phyloP scores from a whole-genome alignment of 2,113 vertebrate genomes.

The Syngnathus floridae region DNA sequence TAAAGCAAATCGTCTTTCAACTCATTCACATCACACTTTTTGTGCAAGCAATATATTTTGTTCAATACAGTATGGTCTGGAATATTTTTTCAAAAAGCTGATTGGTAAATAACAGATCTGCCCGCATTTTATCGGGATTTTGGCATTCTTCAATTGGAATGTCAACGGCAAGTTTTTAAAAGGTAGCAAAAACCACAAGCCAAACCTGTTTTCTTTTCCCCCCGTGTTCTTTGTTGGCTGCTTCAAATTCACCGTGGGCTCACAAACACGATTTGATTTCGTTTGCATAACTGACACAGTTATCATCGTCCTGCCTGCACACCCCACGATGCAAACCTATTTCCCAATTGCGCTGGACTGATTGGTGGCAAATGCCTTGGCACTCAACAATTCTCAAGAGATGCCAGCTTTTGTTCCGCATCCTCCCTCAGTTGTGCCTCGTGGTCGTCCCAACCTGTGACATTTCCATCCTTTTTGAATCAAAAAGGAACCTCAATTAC shows the following conservation, averaged over 20 bases:
- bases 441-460: constrained; percentile 17
- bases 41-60: not conserved
- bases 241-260: not conserved
- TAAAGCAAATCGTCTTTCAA: not conserved
- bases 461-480: constrained; percentile 31
- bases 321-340: not conserved
- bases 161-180: not conserved
- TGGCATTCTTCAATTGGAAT: too few species aligned
- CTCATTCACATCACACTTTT: not conserved
- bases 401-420: not conserved
- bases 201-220: not conserved
- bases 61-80: not conserved
- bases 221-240: not conserved
- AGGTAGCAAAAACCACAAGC: not conserved
- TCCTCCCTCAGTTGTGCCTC: constrained; percentile 14
- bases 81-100: not conserved
- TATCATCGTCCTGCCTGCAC: not conserved
- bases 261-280: not conserved
- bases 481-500: constrained; percentile 49
- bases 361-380: not conserved
- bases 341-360: not conserved
- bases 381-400: not conserved
- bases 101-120: not conserved
- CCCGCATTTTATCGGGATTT: too few species aligned
- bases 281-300: not conserved